These are phyloP conservation scores for Syrrhaptes paradoxus DNA, from an alignment of 2,113 vertebrate species.

Conservation along the genomic window DNA sequence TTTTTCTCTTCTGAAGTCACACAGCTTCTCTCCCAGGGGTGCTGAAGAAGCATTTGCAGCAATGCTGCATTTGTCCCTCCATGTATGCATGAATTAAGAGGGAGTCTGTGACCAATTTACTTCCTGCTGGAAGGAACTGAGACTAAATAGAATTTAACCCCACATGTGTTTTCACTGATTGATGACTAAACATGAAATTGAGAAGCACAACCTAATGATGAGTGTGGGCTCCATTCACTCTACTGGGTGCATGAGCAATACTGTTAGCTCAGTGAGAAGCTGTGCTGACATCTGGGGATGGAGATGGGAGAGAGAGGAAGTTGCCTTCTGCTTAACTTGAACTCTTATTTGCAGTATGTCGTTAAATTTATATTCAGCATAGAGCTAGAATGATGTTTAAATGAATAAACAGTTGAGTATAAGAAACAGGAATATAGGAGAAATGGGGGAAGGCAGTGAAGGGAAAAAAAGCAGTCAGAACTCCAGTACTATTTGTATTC, in stretches of 20 bases:
- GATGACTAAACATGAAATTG: not conserved
- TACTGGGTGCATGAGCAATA: not conserved
- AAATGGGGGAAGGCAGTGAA: not conserved
- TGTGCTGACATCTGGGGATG: not conserved
- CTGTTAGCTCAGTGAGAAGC: not conserved
- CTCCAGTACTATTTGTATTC: not conserved
- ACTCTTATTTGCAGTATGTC: not conserved
- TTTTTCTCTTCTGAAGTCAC: not conserved
- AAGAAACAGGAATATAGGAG: not conserved
- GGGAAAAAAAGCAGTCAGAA: not conserved
- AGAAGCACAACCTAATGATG: not conserved
- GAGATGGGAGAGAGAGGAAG: not conserved
- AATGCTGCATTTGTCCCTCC: not conserved
- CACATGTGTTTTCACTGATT: not conserved
- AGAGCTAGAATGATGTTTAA: not conserved
- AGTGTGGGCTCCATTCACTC: not conserved
- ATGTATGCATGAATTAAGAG: not conserved
- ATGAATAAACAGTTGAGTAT: not conserved
- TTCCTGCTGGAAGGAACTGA: not conserved
- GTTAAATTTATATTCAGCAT: not conserved
- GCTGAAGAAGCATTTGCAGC: not conserved
- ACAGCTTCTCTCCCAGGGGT: not conserved
- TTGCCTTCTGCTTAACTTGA: not conserved
- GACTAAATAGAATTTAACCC: not conserved
- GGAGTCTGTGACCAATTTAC: not conserved